Conservation (phyloP, 1,140 invertebrate species). For the Acromyrmex echinatior region DNA sequence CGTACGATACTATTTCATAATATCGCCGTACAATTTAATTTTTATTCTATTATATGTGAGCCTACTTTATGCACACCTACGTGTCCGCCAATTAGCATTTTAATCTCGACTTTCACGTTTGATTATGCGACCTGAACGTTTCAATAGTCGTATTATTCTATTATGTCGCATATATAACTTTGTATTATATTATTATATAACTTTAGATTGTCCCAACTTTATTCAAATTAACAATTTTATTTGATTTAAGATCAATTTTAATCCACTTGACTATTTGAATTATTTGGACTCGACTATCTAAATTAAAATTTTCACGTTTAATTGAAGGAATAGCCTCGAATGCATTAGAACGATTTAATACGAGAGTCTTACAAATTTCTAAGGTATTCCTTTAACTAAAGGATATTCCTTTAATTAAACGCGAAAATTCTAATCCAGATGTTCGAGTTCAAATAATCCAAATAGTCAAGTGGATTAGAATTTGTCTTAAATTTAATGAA, state of each 20-base stretch:
- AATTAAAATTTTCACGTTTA: neutral
- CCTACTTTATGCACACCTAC: neutral
- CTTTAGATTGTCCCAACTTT: neutral
- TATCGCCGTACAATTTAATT: constrained; percentile 26
- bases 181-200: constrained; percentile 22
- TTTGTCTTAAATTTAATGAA: constrained; percentile 21
- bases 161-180: constrained; percentile 29
- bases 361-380: neutral
- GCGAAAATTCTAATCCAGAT: neutral
- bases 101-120: constrained; percentile 27
- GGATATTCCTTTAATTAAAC: neutral
- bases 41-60: constrained; percentile 16
- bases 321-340: neutral
- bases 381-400: neutral
- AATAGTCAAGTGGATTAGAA: neutral
- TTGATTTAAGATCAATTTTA: neutral
- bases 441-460: neutral
- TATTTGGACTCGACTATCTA: no score
- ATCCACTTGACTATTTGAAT: neutral
- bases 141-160: constrained; percentile 23
- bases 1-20: constrained; percentile 30
- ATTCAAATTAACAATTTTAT: constrained; percentile 37
- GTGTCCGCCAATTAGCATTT: constrained; percentile 38
- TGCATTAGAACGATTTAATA: neutral
- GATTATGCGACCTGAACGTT: constrained; percentile 35